Evolutionary conservation across 2,888 invertebrate genomes (phyloP).

Genomic region (Biston betularia): DNA sequence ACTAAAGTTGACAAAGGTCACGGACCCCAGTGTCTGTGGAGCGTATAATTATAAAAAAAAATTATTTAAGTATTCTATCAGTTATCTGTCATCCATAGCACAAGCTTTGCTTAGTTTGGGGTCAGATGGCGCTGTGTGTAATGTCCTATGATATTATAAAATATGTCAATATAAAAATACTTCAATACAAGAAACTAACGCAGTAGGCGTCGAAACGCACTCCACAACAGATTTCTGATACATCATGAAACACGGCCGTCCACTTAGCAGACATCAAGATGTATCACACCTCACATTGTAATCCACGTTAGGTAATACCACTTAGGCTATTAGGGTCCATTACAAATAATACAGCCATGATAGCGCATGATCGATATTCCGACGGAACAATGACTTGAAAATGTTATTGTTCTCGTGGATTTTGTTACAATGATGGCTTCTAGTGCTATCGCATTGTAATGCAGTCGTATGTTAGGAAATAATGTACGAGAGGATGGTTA

Average conservation of each 20-base stretch:
- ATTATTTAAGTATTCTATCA: too few relatives aligned
- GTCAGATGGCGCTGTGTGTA: too few relatives aligned
- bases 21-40: too few relatives aligned
- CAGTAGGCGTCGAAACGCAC: constrained; percentile 2
- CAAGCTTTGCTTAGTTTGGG: too few relatives aligned
- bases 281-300: constrained; percentile 25
- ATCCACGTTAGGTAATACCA: constrained; percentile 20
- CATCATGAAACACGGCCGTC: constrained; percentile 9
- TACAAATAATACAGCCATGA: constrained; percentile 26
- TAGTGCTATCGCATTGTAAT: constrained; percentile 14
- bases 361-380: constrained; percentile 37
- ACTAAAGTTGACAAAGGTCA: too few relatives aligned
- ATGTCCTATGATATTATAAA: too few relatives aligned
- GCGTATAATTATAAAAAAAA: too few relatives aligned
- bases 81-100: too few relatives aligned
- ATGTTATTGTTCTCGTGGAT: constrained; percentile 31
- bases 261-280: constrained; percentile 24
- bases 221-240: constrained; percentile 11
- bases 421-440: constrained; percentile 13
- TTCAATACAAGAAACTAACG: background rate
- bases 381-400: constrained; percentile 29
- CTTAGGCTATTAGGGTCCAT: constrained; percentile 30
- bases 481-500: constrained; percentile 1
- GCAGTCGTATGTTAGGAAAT: constrained; percentile 19
- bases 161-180: too few relatives aligned